These are phyloP conservation scores for Spatulosminthurus flaviceps DNA, from an alignment of 2,888 invertebrate genomes.

Conservation along the genomic window DNA sequence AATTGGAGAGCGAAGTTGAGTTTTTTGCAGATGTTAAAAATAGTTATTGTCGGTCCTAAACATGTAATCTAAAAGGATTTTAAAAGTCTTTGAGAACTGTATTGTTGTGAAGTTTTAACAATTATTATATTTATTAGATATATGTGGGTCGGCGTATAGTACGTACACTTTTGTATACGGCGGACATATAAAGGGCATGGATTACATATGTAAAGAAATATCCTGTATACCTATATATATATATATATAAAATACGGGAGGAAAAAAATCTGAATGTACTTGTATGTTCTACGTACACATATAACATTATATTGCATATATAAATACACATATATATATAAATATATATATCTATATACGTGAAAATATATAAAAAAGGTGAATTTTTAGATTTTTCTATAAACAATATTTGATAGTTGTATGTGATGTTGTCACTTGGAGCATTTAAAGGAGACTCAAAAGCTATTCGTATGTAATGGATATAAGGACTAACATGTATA, in stretches of 20 bases:
- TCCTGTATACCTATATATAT: slow-evolving; percentile 1
- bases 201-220: neutral
- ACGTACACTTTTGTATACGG: no score
- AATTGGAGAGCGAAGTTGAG: neutral
- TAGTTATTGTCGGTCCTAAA: no score
- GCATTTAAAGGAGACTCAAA: slow-evolving; percentile 13
- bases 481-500: neutral
- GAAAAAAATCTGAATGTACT: neutral
- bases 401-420: neutral
- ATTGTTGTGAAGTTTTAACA: no score
- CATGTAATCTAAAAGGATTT: no score
- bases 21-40: neutral
- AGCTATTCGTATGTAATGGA: neutral
- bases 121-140: no score
- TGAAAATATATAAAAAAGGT: slow-evolving; percentile 19
- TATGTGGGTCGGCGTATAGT: no score
- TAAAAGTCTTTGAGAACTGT: no score
- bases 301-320: no score
- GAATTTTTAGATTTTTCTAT: slow-evolving; percentile 14
- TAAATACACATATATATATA: no score
- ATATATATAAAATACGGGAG: neutral
- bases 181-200: slow-evolving; percentile 2
- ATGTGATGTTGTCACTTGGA: slow-evolving; percentile 8
- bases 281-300: neutral
- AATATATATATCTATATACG: slow-evolving; percentile 6